A percentile compares a stretch with the other conserved stretches of the same genome.
These are phyloP conservation scores for Zaprionus tsacasi DNA, from an alignment of 1,140 invertebrate species.

Conservation along the genomic window DNA sequence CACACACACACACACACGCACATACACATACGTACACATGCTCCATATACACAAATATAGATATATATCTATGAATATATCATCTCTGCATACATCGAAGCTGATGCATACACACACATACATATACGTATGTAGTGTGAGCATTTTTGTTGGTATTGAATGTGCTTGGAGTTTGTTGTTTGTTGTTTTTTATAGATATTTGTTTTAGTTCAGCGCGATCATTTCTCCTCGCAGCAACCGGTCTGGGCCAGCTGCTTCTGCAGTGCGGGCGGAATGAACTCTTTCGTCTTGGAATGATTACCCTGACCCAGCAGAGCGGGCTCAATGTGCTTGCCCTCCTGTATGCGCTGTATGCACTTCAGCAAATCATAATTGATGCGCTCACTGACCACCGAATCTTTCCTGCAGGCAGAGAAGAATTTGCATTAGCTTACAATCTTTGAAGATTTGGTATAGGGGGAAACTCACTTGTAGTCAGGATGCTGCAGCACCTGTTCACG, in stretches of 20 bases:
- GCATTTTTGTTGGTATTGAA: slow-evolving; percentile 24
- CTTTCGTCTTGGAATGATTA: slow-evolving; percentile 90
- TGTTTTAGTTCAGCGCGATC: slow-evolving; percentile 60
- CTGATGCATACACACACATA: neutral
- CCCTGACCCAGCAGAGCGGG: slow-evolving; percentile 90
- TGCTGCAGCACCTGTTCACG: slow-evolving; percentile 95
- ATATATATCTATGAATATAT: neutral
- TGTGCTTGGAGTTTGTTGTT: neutral
- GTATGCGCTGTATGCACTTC: slow-evolving; percentile 90
- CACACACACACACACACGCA: neutral
- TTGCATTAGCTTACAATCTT: neutral
- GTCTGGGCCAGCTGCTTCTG: slow-evolving; percentile 81
- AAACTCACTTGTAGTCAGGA: slow-evolving; percentile 92
- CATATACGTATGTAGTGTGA: slow-evolving; percentile 3
- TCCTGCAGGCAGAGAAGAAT: slow-evolving; percentile 39
- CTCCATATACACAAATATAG: neutral
- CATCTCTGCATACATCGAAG: neutral
- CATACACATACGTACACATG: neutral
- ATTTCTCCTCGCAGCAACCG: slow-evolving; percentile 80
- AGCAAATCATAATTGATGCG: slow-evolving; percentile 97
- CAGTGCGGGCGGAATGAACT: slow-evolving; percentile 88
- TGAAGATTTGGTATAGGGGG: neutral
- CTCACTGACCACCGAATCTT: slow-evolving; percentile 95
- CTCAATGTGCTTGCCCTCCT: slow-evolving; percentile 89
- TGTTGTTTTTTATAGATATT: slow-evolving; percentile 18